Base-by-base conservation (phyloP, 2,797 vertebrate species). In the Gymnothorax javanicus region DNA sequence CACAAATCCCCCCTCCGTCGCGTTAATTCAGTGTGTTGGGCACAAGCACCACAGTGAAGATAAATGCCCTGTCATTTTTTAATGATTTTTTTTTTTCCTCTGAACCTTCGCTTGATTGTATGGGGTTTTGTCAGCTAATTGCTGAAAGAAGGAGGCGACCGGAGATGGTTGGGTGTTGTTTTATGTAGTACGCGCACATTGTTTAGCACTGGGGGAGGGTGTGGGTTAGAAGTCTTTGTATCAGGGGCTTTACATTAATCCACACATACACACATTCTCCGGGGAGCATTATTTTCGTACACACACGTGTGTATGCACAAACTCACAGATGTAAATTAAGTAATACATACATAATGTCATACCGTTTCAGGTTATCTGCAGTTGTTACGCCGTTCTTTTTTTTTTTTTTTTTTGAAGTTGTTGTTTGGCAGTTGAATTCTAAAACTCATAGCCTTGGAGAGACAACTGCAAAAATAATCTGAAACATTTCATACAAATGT, bases 61-160 rank as follows among this genome's bases (percentile, higher is more conserved):
- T 96, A 95, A 96, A 96, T 95, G 94, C 93, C 93, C 93, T 95
- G 94, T 95, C 96, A 95, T 93, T 92, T 89, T 94, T 93, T 94
- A 95, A 94, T 94, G 95, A 95, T 95, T 95, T 94, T 95, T 75
- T 79, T 95, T 94, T 95, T 94, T 95, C 94, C 23, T n/a, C 95
- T 93, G 94, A 94, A 95, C 94, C 94, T 94, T 93, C 93, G 92
- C 93, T 94, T 89, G 86, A 92, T 94, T 92, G 93, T 94, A 93
- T 94, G 91, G 94, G 94, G 93, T 93, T 91, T 93, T 93, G 93
- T 92, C 91, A 95, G 94, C 92, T 95, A 94, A 94, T 95, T 95
- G 94, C 94, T 93, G 93, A 89, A 90, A 43, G 8, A 82, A 93
- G 33, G 91, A 93, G 92, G 92, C 93, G 93, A 87, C 89, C 91